Percentiles rank a stretch among this genome's conserved stretches.
phyloP scores from a whole-genome alignment of 2,113 vertebrate genomes.

The Actinemys pallida region DNA sequence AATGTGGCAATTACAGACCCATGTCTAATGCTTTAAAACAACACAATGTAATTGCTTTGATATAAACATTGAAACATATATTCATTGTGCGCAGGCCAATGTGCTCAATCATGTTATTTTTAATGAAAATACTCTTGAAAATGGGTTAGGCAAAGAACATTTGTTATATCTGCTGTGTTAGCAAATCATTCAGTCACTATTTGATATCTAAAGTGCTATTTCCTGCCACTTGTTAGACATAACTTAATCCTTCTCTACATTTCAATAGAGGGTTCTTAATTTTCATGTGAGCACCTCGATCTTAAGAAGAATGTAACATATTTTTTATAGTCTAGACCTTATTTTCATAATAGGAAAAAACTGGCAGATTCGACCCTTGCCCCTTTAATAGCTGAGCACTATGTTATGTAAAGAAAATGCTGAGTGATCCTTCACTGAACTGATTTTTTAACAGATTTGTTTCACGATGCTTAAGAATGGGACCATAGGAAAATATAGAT shows the following conservation, averaged over 20 bases:
- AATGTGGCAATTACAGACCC: slow-evolving; percentile 53
- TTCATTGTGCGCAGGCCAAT: slow-evolving; percentile 49
- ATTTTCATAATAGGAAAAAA: slow-evolving; percentile 72
- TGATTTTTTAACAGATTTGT: slow-evolving; percentile 16
- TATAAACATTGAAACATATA: slow-evolving; percentile 66
- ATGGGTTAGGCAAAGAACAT: slow-evolving; percentile 43
- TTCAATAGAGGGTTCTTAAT: slow-evolving; percentile 70
- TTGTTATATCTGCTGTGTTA: slow-evolving; percentile 64
- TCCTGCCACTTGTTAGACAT: slow-evolving; percentile 71
- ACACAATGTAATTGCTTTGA: slow-evolving; percentile 44
- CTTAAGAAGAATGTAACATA: slow-evolving; percentile 59
- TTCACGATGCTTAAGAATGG: not conserved
- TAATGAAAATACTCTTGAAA: slow-evolving; percentile 73
- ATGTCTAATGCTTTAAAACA: slow-evolving; percentile 64
- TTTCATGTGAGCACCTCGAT: slow-evolving; percentile 56
- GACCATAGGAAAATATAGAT: not conserved
- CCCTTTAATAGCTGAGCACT: slow-evolving; percentile 43
- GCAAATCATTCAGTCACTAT: slow-evolving; percentile 48
- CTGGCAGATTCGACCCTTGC: slow-evolving; percentile 53
- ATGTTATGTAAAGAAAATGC: not conserved
- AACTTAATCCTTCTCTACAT: slow-evolving; percentile 63
- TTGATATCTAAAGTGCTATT: slow-evolving; percentile 66
- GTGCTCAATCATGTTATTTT: slow-evolving; percentile 70
- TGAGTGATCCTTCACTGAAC: slow-evolving; percentile 22
- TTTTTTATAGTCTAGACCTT: slow-evolving; percentile 68